phyloP scores from a whole-genome alignment of 2,888 invertebrate species.

The Volucella inanis region DNA sequence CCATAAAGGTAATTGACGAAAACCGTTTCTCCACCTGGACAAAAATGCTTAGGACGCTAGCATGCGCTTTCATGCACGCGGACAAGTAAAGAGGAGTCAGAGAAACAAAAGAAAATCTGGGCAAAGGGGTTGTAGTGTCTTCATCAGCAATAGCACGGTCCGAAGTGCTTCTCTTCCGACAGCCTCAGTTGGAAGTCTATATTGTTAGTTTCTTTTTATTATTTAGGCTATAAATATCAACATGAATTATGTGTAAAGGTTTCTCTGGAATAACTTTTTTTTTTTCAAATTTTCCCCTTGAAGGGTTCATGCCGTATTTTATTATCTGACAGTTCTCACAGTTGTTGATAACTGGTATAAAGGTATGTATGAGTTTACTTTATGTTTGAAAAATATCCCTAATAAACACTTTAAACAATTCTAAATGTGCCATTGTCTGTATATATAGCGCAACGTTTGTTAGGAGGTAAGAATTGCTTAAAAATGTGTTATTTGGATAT shows the following conservation, averaged over 20 bases:
- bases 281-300: neutral
- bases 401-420: neutral
- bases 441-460: neutral
- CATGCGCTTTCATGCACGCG: no score
- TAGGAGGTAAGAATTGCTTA: no score
- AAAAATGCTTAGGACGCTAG: no score
- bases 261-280: neutral
- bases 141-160: no score
- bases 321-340: constrained; percentile 7
- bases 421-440: neutral
- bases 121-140: no score
- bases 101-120: no score
- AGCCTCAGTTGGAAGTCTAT: no score
- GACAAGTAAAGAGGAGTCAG: no score
- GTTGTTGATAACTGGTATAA: neutral
- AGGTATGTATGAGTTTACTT: neutral
- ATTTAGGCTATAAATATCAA: neutral
- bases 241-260: neutral
- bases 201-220: neutral
- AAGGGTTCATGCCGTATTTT: neutral
- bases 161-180: no score
- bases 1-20: no score
- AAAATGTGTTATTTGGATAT: no score
- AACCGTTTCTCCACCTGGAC: no score
- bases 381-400: neutral